A percentile compares a stretch with the other conserved stretches of the same genome.
phyloP scores from a whole-genome alignment of 1,140 invertebrate genomes.

The Drosophila tristis region DNA sequence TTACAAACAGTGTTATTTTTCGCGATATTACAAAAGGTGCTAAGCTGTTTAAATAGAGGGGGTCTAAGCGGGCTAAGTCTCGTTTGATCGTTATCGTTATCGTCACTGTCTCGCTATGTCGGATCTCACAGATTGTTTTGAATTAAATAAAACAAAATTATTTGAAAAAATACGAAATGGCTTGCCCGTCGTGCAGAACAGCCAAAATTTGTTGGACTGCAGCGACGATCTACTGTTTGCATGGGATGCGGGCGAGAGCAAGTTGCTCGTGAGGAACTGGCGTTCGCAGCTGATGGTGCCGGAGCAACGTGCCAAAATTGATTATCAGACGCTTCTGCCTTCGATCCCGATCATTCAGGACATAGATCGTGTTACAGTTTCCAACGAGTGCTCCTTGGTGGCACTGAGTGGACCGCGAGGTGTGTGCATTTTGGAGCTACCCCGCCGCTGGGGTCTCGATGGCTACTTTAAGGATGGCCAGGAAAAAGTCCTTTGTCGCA shows the following conservation, averaged over 20 bases:
- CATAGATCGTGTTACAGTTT: constrained; percentile 80
- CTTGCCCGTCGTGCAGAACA: constrained; percentile 55
- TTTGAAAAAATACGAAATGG: constrained; percentile 70
- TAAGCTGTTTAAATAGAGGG: too few relatives aligned
- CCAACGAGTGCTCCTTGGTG: constrained; percentile 77
- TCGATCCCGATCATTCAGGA: constrained; percentile 71
- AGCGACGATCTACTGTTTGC: constrained; percentile 79
- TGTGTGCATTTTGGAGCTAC: constrained; percentile 82
- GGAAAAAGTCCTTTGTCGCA: constrained; percentile 83
- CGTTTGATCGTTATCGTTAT: constrained; percentile 1
- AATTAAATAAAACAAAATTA: constrained; percentile 63
- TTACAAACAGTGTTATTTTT: too few relatives aligned
- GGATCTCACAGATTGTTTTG: constrained; percentile 60
- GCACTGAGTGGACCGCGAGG: constrained; percentile 78
- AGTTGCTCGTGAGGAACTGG: constrained; percentile 75
- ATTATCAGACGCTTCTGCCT: constrained; percentile 78
- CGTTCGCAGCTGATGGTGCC: constrained; percentile 45
- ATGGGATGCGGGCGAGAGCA: constrained; percentile 67
- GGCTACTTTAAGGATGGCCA: constrained; percentile 79
- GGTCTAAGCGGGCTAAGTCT: too few relatives aligned
- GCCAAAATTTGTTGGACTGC: constrained; percentile 77
- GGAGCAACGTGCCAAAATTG: constrained; percentile 13
- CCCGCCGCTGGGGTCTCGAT: constrained; percentile 83
- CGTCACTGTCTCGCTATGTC: constrained; percentile 40
- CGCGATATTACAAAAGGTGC: too few relatives aligned